Conservation (phyloP, 2,113 vertebrate species). For the Semnornis frantzii region DNA sequence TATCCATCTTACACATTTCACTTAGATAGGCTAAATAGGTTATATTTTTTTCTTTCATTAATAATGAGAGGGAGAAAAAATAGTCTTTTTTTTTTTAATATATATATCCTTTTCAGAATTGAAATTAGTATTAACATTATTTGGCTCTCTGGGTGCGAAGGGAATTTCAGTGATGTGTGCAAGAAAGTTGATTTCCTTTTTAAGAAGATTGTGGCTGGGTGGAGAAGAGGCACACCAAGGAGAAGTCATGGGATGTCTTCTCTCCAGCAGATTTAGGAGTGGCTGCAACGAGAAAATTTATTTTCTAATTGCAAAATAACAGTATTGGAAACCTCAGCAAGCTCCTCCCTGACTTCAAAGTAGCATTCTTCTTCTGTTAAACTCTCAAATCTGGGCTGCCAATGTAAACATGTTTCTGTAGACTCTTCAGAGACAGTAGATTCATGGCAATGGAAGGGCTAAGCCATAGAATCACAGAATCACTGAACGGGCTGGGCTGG, state of each 20-base stretch:
- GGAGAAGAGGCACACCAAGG: constrained; percentile 14
- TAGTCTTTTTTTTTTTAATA: constrained; percentile 38
- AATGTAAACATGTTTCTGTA: not conserved
- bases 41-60: constrained; percentile 52
- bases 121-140: constrained; percentile 71
- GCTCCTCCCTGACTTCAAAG: not conserved
- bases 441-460: not conserved
- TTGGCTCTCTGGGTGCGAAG: constrained; percentile 42
- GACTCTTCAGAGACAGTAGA: not conserved
- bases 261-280: not conserved
- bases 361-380: not conserved
- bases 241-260: not conserved
- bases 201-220: not conserved
- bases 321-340: not conserved
- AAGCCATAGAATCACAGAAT: not conserved
- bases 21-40: constrained; percentile 75
- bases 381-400: not conserved
- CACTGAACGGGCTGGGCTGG: too few species aligned
- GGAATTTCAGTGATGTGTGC: constrained; percentile 62
- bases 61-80: constrained; percentile 48
- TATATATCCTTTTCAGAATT: constrained; percentile 47
- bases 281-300: not conserved
- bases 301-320: constrained; percentile 32
- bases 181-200: constrained; percentile 54
- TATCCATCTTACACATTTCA: constrained; percentile 69